phyloP scores from a whole-genome alignment of 2,113 vertebrate genomes.

The Epinephelus moara region DNA sequence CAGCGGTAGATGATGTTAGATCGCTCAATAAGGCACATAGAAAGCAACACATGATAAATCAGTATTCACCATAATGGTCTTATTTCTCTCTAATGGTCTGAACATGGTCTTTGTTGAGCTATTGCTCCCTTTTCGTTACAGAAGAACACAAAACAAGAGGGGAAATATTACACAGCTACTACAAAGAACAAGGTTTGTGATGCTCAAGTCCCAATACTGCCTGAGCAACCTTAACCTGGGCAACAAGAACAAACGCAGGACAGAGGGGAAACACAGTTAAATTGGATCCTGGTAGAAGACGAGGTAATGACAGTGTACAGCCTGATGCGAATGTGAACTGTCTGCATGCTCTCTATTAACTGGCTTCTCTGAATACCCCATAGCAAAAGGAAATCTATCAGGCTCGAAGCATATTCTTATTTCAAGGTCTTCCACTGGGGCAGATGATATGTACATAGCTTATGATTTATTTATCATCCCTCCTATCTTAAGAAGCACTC shows the following conservation, averaged over 20 bases:
- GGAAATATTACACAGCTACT: not conserved
- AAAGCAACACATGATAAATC: not conserved
- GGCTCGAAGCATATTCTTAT: slow-evolving; percentile 45
- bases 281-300: slow-evolving; percentile 3
- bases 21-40: too few species aligned
- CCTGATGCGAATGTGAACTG: slow-evolving; percentile 24
- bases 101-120: not conserved
- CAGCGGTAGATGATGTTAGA: not conserved
- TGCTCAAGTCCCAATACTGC: not conserved
- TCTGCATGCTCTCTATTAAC: slow-evolving; percentile 38
- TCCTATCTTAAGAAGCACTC: slow-evolving; percentile 53
- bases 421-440: slow-evolving; percentile 44
- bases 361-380: slow-evolving; percentile 25
- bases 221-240: not conserved
- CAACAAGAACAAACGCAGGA: not conserved
- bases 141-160: not conserved
- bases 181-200: not conserved
- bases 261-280: slow-evolving; percentile 1
- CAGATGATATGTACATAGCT: slow-evolving; percentile 60
- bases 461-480: slow-evolving; percentile 66
- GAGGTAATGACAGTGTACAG: not conserved
- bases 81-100: not conserved
- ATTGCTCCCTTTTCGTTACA: not conserved
- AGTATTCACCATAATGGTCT: not conserved
- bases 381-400: slow-evolving; percentile 29